A percentile compares a stretch with the other conserved stretches of the same genome.
These are phyloP conservation scores for Drosophila putrida DNA, from an alignment of 2,888 invertebrate genomes.

Conservation along the genomic window DNA sequence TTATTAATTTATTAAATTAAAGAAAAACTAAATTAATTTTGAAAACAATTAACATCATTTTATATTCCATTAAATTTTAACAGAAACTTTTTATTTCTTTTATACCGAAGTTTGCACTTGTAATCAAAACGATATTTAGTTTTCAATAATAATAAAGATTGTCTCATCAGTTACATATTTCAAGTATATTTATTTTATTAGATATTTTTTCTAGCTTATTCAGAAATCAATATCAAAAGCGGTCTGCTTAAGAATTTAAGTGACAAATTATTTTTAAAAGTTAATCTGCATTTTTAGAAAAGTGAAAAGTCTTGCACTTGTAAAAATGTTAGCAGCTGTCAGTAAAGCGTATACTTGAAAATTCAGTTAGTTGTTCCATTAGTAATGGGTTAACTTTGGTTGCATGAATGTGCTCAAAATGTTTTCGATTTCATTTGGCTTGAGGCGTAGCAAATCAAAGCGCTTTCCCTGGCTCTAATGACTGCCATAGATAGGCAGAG, in stretches of 20 bases:
- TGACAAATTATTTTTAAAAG: neutral
- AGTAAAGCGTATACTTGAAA: neutral
- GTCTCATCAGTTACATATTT: too few species aligned
- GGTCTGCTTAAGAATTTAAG: neutral
- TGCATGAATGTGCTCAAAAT: slow-evolving; percentile 24
- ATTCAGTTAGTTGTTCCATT: neutral
- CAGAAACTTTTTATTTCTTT: too few species aligned
- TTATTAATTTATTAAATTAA: too few species aligned
- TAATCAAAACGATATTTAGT: too few species aligned
- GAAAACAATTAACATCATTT: too few species aligned
- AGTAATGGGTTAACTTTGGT: slow-evolving; percentile 12
- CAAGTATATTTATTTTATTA: too few species aligned
- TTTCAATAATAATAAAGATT: too few species aligned
- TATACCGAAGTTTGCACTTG: too few species aligned
- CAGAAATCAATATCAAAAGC: neutral
- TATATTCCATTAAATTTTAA: too few species aligned
- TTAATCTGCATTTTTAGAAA: too few species aligned
- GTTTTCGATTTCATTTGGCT: slow-evolving; percentile 56
- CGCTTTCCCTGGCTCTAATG: slow-evolving; percentile 65
- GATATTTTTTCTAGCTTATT: too few species aligned
- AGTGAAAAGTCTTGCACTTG: neutral
- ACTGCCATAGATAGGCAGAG: slow-evolving; percentile 61
- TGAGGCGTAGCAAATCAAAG: slow-evolving; percentile 51
- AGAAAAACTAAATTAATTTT: too few species aligned
- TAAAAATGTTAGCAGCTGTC: neutral